phyloP scores from a whole-genome alignment of 2,113 vertebrate genomes.

The Cyanoramphus novaezelandiae region DNA sequence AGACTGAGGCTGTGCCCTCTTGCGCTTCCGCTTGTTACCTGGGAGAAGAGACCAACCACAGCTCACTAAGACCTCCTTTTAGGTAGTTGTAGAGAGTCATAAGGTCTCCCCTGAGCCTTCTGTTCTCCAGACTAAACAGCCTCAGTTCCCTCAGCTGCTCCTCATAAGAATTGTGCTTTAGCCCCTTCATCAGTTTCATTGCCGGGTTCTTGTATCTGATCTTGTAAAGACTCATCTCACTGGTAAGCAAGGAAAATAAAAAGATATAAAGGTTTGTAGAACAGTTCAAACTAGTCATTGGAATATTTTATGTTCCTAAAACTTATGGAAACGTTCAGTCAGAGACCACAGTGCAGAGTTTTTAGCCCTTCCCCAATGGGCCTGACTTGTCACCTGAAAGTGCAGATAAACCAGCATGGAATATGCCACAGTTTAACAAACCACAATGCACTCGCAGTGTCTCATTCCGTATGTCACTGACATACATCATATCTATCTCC shows the following conservation, averaged over 20 bases:
- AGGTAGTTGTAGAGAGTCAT: not conserved
- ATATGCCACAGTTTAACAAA: not conserved
- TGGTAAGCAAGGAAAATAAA: not conserved
- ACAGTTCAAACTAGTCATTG: not conserved
- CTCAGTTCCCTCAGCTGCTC: not conserved
- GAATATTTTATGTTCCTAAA: not conserved
- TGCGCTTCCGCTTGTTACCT: not conserved
- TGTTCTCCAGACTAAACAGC: not conserved
- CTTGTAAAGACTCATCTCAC: not conserved
- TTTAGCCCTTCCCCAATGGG: not conserved
- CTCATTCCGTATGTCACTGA: not conserved
- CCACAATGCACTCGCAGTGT: accelerated
- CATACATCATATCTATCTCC: not conserved
- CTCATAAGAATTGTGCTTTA: not conserved
- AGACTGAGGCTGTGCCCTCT: not conserved
- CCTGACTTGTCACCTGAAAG: not conserved
- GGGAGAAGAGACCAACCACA: not conserved
- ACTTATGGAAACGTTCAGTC: not conserved
- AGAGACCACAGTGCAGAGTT: not conserved
- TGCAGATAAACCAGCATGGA: not conserved
- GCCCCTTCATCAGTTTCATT: not conserved
- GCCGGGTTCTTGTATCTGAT: not conserved
- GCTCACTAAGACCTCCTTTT: not conserved
- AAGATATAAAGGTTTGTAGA: not conserved
- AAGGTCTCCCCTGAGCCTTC: not conserved